Evolutionary conservation across 2,113 vertebrate species (phyloP), one percentile per base, ranked within the genome.

Genomic region (Glaucomys volans): DNA sequence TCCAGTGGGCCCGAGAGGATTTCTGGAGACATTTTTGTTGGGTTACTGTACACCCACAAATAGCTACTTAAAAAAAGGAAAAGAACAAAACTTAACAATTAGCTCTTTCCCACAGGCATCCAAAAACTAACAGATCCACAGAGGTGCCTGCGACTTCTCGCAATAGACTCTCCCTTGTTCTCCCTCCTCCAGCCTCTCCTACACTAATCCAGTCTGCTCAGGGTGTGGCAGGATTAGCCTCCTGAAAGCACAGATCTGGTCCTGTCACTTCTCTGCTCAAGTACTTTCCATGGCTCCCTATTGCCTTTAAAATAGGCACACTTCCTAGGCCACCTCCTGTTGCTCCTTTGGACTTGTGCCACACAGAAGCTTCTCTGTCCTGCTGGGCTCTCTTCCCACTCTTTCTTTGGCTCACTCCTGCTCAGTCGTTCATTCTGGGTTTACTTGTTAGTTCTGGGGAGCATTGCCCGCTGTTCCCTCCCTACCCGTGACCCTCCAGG

Each of bases 1-100:
- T 35, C 83, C 91, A 89, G 97, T 91, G 97, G 97, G 97, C 95
- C 81, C 3, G 13, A 93, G 95, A 94, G 37, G 6, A 96, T 79
- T 96, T 91, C 96, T 89, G 80, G 87, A 93, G 97, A 97, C 97
- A 98, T 98, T 98, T 97, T 98, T 97, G 97, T 93, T 96, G 79
- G 95, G 97, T 97, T 98, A 91, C 91, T 95, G 32, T 91, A 96
- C 97, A 95, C 97, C 97, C 97, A 98, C 97, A 93, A 95, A 97
- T 86, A 96, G 90, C 92, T 90, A 79, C 92, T 97, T 95, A 4
- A 72, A 96, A 93, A 87, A 76, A 72, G 42, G 30, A 88, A 90
- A 92, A 66, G 52, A 89, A 87, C 74, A 90, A 84, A 88, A 84
- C 92, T 92, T 76, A 71, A 94, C 95, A 90, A 93, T 93, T 71